Base-by-base conservation (phyloP, 2,888 invertebrate species). In the Abscondita cerata region DNA sequence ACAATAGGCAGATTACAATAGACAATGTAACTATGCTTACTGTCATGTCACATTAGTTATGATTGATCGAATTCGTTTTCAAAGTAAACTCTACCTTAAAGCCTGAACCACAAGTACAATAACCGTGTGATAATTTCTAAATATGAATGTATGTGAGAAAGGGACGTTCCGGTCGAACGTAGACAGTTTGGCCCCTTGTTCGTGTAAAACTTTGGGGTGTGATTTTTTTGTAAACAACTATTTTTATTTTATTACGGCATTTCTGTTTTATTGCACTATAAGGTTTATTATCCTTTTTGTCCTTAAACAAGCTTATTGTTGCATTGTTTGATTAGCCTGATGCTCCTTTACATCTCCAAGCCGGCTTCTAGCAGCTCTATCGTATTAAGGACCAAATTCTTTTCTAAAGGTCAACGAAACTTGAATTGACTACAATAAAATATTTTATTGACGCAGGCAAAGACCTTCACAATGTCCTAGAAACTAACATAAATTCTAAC, bases 1-100 rank as follows among this genome's bases (percentile, higher is more conserved):
- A 80, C 80, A 80, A 80, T 79, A 70, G 78, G 78, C 76, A 79
- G 80, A 80, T 80, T 79, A 80, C 80, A 81, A 81, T 80, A 78
- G 79, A 78, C 79, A 78, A 78, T 79, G 76, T 78, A 78, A 77
- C 76, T 60, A 77, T 79, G 78, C 78, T 79, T 79, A 77, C 79
- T 79, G 80, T 78, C 80, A 78, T 68, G 80, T 80, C 81, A 80
- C 79, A 81, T 81, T 81, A 80, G 75, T 76, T 78, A 78, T 80
- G 81, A 81, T 80, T 76, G 80, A 81, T 81, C 73, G 75, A 70
- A 62, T 59, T 66, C 62, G 51, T 63, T 68, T 70, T 51, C 58
- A 68, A 62, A 54, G 67, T 68, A 69, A 76, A 68, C 50, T 70
- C 64, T 69, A 60, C 74, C 73, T 73, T 73, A 70, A 65, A 61